phyloP scores from a whole-genome alignment of 2,113 vertebrate genomes.

The Leptosomus discolor region DNA sequence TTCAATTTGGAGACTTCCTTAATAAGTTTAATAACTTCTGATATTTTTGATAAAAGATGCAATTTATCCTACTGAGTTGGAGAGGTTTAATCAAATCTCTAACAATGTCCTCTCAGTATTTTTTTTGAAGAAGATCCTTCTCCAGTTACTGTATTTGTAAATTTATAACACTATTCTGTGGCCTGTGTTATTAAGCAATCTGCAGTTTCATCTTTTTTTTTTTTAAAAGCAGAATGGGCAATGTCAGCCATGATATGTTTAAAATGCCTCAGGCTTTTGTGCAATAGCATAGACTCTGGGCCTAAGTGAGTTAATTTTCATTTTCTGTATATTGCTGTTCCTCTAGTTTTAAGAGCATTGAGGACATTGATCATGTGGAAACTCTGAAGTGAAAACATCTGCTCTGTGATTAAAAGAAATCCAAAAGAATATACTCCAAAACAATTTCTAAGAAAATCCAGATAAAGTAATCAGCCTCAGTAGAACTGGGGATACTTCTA shows the following conservation, averaged over 20 bases:
- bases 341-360: not conserved
- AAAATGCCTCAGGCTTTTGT: not conserved
- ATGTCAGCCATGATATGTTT: not conserved
- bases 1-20: not conserved
- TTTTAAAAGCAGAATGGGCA: not conserved
- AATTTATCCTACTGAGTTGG: not conserved
- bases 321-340: not conserved
- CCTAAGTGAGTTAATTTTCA: not conserved
- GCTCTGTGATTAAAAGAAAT: not conserved
- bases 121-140: not conserved
- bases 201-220: not conserved
- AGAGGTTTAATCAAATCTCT: not conserved
- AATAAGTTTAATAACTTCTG: not conserved
- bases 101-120: not conserved
- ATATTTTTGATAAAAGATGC: not conserved
- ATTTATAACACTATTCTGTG: not conserved
- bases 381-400: not conserved
- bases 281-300: not conserved
- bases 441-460: not conserved
- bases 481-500: not conserved
- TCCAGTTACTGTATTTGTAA: not conserved
- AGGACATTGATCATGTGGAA: not conserved
- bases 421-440: not conserved
- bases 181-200: not conserved
- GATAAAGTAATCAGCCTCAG: conserved; percentile 1